Evolutionary conservation across 2,113 vertebrate genomes (phyloP).

Genomic region (Hemiscyllium ocellatum): DNA sequence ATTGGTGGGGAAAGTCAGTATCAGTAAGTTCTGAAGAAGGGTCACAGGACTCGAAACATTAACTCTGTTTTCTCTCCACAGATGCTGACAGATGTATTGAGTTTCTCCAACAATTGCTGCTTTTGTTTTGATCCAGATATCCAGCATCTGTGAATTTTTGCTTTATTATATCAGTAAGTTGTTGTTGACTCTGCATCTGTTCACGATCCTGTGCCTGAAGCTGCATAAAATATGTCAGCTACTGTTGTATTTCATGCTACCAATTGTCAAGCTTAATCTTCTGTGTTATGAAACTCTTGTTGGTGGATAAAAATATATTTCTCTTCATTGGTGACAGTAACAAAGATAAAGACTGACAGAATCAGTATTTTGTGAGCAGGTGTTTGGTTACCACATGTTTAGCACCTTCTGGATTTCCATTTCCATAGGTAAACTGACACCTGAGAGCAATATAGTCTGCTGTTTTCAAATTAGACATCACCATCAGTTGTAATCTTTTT

Average conservation of each 20-base stretch:
- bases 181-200: background rate
- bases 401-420: background rate
- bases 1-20: background rate
- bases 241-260: background rate
- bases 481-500: background rate
- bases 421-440: background rate
- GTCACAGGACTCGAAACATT: too few species aligned
- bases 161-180: background rate
- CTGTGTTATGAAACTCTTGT: background rate
- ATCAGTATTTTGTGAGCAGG: background rate
- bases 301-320: constrained; percentile 21
- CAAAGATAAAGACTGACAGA: background rate
- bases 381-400: background rate
- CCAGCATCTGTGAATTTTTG: too few species aligned
- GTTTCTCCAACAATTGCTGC: too few species aligned
- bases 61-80: too few species aligned
- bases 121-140: too few species aligned
- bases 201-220: background rate
- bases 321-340: background rate
- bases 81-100: too few species aligned
- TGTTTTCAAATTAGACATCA: background rate
- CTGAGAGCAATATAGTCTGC: background rate
- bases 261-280: background rate
- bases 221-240: background rate
- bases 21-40: too few species aligned